Evolutionary conservation across 2,797 vertebrate genomes (phyloP).

Genomic region (Macrochelys suwanniensis): DNA sequence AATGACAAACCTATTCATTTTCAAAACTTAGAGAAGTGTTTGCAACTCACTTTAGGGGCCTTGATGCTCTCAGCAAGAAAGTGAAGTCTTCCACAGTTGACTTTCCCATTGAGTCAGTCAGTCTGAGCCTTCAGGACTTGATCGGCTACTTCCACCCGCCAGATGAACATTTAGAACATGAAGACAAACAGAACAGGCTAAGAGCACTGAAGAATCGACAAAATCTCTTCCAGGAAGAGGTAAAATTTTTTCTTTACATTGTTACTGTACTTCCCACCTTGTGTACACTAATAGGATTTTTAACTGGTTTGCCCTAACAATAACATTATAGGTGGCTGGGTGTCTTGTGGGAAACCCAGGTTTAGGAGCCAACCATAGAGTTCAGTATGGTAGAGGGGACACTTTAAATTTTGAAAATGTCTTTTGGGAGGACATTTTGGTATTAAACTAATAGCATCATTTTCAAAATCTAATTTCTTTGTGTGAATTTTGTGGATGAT

Average conservation of each 20-base stretch:
- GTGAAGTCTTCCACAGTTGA: constrained; percentile 84
- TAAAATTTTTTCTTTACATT: constrained; percentile 64
- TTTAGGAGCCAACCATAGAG: background rate
- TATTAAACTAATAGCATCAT: background rate
- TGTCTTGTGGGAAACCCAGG: background rate
- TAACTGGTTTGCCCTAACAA: fast-evolving
- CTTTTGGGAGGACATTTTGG: background rate
- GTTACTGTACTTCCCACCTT: background rate
- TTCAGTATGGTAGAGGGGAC: background rate
- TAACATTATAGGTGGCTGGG: background rate
- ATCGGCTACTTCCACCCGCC: constrained; percentile 97
- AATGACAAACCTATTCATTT: background rate
- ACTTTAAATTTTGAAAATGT: background rate
- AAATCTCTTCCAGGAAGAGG: constrained; percentile 98
- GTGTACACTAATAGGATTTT: background rate
- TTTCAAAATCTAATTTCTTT: background rate
- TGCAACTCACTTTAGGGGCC: constrained; percentile 83
- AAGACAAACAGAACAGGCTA: constrained; percentile 94
- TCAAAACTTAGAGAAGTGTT: background rate
- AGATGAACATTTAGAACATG: constrained; percentile 94
- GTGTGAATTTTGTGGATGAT: background rate
- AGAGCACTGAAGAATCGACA: constrained; percentile 96
- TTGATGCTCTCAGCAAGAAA: constrained; percentile 92
- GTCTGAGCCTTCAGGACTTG: constrained; percentile 92
- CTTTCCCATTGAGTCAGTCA: constrained; percentile 95